Evolutionary conservation across 1,140 invertebrate genomes (phyloP).

Genomic region (Calliphora vicina): DNA sequence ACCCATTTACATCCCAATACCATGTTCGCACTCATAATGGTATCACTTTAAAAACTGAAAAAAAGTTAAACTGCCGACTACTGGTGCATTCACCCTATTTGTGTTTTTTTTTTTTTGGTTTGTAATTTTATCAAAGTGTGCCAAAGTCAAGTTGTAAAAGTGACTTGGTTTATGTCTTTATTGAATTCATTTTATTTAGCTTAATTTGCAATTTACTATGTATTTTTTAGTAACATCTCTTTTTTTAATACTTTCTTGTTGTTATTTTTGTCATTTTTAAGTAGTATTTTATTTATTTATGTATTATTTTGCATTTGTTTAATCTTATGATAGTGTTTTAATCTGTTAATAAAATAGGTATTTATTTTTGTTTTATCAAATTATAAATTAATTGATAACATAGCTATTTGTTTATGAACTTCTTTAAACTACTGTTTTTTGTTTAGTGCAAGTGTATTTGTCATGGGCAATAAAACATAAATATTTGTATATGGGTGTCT

Average conservation of each 20-base stretch:
- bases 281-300: background rate
- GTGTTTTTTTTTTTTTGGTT: background rate
- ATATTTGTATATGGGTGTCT: background rate
- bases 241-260: background rate
- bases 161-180: background rate
- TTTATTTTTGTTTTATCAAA: background rate
- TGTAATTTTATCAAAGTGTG: background rate
- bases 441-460: background rate
- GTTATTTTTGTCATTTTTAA: background rate
- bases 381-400: background rate
- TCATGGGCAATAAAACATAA: background rate
- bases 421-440: background rate
- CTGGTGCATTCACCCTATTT: too few relatives aligned
- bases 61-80: too few relatives aligned
- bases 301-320: background rate
- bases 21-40: too few relatives aligned
- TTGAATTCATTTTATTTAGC: background rate
- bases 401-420: background rate
- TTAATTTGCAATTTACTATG: too few relatives aligned
- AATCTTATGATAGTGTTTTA: background rate
- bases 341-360: background rate
- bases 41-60: too few relatives aligned
- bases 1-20: too few relatives aligned
- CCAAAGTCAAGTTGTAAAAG: background rate
- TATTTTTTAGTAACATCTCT: too few relatives aligned